Evolutionary conservation across 1,140 invertebrate genomes (phyloP).

Genomic region (Drosophila sechellia): DNA sequence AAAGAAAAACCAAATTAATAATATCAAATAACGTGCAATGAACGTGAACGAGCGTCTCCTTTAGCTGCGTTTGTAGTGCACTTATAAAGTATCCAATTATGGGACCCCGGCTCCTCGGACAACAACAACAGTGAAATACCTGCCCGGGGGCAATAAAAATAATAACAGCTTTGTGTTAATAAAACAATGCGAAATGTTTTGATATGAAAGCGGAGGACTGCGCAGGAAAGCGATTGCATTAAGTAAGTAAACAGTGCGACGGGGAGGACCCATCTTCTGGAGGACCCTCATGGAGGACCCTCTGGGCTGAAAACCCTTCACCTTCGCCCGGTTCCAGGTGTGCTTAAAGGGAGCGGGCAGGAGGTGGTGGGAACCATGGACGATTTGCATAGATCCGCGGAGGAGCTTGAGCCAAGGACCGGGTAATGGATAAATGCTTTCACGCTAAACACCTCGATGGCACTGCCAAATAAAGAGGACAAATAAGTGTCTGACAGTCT

Average conservation of each 20-base stretch:
- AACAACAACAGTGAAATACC: slow-evolving; percentile 8
- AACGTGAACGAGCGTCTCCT: slow-evolving; percentile 12
- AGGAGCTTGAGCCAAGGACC: not conserved
- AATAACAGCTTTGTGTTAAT: slow-evolving; percentile 43
- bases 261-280: slow-evolving; percentile 14
- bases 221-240: slow-evolving; percentile 42
- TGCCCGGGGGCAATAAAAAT: slow-evolving; percentile 24
- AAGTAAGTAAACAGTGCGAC: slow-evolving; percentile 42
- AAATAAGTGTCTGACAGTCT: slow-evolving; percentile 43
- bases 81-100: slow-evolving; percentile 12
- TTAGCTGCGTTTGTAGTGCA: slow-evolving; percentile 9
- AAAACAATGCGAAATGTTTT: slow-evolving; percentile 46
- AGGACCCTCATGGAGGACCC: slow-evolving; percentile 9
- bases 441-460: slow-evolving; percentile 45
- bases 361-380: too few species aligned
- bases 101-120: not conserved
- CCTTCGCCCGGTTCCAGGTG: slow-evolving; percentile 19
- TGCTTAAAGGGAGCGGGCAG: not conserved
- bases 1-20: not conserved
- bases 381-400: slow-evolving; percentile 26
- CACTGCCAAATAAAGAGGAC: slow-evolving; percentile 44
- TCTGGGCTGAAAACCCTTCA: slow-evolving; percentile 5
- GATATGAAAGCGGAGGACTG: slow-evolving; percentile 30
- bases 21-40: slow-evolving; percentile 1
- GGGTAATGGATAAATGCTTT: slow-evolving; percentile 51